These are phyloP conservation scores for Cylas formicarius DNA, from an alignment of 1,140 invertebrate genomes.

Conservation along the genomic window DNA sequence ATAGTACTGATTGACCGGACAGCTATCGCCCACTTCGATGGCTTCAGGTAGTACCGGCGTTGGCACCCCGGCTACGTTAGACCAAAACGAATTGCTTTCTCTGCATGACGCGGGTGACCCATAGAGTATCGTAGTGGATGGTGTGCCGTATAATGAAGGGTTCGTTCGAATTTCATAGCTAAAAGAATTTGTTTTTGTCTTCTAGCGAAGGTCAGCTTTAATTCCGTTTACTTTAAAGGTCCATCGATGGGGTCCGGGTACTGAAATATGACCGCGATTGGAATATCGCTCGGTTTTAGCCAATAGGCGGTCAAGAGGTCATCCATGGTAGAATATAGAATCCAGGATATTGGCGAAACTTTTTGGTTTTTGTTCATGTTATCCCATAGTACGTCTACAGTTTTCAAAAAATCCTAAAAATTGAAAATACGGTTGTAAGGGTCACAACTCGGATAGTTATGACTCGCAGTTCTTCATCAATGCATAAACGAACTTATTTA, in stretches of 20 bases:
- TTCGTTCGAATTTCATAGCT: constrained; percentile 67
- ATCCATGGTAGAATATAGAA: constrained; percentile 56
- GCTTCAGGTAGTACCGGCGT: constrained; percentile 37
- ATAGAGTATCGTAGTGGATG: constrained; percentile 54
- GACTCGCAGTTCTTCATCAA: too few relatives aligned
- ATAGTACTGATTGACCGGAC: constrained; percentile 67
- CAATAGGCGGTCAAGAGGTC: constrained; percentile 64
- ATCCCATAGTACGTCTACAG: constrained; percentile 53
- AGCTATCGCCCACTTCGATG: constrained; percentile 59
- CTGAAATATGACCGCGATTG: constrained; percentile 61
- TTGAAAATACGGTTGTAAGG: too few relatives aligned
- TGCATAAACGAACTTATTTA: too few relatives aligned
- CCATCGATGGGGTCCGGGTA: constrained; percentile 47
- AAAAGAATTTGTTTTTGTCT: constrained; percentile 18
- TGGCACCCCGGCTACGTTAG: constrained; percentile 44
- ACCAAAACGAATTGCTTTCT: constrained; percentile 54
- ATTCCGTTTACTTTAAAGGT: constrained; percentile 46
- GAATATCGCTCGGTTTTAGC: constrained; percentile 55
- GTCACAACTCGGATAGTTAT: too few relatives aligned
- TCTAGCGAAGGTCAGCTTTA: background rate
- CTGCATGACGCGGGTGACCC: constrained; percentile 61
- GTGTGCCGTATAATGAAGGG: constrained; percentile 55
- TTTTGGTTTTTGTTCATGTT: constrained; percentile 39
- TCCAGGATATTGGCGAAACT: constrained; percentile 54
- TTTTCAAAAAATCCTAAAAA: constrained; percentile 56